Base-by-base conservation (phyloP, 1,140 invertebrate genomes). In the Pseudomyrmex cubaensis region DNA sequence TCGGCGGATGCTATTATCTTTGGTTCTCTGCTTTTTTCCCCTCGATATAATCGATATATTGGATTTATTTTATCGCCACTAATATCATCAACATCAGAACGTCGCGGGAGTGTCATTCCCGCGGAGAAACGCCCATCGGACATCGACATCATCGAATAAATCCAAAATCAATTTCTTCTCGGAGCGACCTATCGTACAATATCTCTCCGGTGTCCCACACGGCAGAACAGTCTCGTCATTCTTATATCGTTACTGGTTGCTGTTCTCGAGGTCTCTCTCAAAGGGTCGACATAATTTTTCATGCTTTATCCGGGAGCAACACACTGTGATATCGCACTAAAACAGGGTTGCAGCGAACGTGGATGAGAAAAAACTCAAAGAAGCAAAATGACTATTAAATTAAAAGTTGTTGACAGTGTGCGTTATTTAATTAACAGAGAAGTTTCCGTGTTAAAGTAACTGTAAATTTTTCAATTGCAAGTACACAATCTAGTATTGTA, bases 121-220 rank as follows among this genome's bases (percentile, higher is more conserved):
- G 48, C 20, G 17, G 78, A 64, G 72, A 35, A 35, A 83, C 25
- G 44, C n/a, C 15, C 70, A 70, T 17, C 52, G 66, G 54, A 52
- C 59, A 20, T n/a, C 46, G 52, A 82, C 67, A 74, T 78, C 82
- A 82, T 35, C 59, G 72, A 85, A 87, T 87, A 85, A 85, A 76
- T 82, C 72, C 76, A 73, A 85, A 88, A 88, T 88, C 86, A 82
- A 85, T 88, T 85, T 85, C 70, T 73, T 35, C 35, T 35, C 85
- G 67, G 9, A 13, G 35, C 70, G 67, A 48, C 46, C 54, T 17
- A 4, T 85, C 61, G n/a, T 12, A 20, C 20, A 35, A 69, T 80
- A 52, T 73, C 62, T 48, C 15, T 85, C 61, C 1, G 7, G 48
- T 46, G 44, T 10, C 7, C 25, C 44, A 59, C 20, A 50, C 54